A percentile compares a stretch with the other conserved stretches of the same genome.
These are phyloP conservation scores for Bombus terrestris DNA, from an alignment of 1,140 invertebrate genomes.

Conservation along the genomic window DNA sequence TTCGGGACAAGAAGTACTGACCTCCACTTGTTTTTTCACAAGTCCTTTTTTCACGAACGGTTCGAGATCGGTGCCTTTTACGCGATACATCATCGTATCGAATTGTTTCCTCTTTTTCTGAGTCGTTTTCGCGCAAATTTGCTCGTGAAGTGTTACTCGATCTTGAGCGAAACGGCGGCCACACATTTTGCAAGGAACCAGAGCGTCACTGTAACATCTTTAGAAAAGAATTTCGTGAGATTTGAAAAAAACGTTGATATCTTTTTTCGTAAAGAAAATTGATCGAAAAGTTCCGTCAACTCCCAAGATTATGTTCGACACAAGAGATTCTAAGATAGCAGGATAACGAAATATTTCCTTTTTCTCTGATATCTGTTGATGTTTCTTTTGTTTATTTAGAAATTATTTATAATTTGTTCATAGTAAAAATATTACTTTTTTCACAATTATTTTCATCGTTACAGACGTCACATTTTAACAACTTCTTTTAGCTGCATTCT, in stretches of 20 bases:
- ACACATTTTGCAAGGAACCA: constrained; percentile 86
- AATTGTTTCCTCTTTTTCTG: constrained; percentile 93
- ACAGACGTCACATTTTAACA: no score
- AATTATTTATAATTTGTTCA: no score
- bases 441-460: no score
- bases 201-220: constrained; percentile 72
- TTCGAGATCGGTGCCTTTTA: constrained; percentile 94
- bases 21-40: constrained; percentile 70
- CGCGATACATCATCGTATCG: constrained; percentile 92
- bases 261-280: background rate
- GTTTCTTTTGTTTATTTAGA: no score
- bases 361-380: no score
- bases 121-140: constrained; percentile 90
- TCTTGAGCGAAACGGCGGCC: constrained; percentile 90
- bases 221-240: constrained; percentile 1
- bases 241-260: background rate
- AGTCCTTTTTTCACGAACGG: constrained; percentile 84
- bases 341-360: no score
- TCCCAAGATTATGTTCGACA: no score
- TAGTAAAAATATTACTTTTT: no score
- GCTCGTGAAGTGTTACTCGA: constrained; percentile 90
- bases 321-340: no score
- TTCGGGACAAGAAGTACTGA: constrained; percentile 53
- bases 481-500: no score
- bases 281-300: no score